Evolutionary conservation across 2,797 vertebrate genomes (phyloP).

Genomic region (Dipus sagitta): DNA sequence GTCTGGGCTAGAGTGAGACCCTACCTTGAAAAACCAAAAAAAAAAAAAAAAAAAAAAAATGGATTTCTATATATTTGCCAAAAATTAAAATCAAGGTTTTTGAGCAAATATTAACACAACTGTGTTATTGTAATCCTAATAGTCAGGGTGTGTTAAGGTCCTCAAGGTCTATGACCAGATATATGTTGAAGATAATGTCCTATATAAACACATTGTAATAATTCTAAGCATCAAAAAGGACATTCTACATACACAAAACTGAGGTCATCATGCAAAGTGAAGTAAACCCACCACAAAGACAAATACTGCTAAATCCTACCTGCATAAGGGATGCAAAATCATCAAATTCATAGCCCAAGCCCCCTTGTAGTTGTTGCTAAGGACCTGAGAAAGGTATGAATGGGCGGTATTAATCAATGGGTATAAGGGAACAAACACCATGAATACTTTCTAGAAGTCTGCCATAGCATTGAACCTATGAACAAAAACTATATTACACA

Average conservation of each 20-base stretch:
- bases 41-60: too few species aligned
- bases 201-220: background rate
- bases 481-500: background rate
- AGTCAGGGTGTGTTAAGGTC: background rate
- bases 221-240: background rate
- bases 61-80: background rate
- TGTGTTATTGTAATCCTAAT: background rate
- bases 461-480: background rate
- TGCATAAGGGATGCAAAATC: background rate
- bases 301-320: background rate
- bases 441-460: background rate
- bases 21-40: too few species aligned
- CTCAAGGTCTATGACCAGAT: background rate
- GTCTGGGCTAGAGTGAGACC: too few species aligned
- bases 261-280: background rate
- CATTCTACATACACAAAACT: background rate
- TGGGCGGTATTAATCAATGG: background rate
- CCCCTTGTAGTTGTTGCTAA: background rate
- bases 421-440: background rate
- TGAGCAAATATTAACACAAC: background rate
- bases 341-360: background rate
- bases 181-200: background rate
- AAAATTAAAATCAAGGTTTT: background rate
- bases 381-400: accelerated
- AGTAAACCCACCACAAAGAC: background rate